Base-by-base conservation (phyloP, 2,797 vertebrate genomes). In the Potorous gilbertii region DNA sequence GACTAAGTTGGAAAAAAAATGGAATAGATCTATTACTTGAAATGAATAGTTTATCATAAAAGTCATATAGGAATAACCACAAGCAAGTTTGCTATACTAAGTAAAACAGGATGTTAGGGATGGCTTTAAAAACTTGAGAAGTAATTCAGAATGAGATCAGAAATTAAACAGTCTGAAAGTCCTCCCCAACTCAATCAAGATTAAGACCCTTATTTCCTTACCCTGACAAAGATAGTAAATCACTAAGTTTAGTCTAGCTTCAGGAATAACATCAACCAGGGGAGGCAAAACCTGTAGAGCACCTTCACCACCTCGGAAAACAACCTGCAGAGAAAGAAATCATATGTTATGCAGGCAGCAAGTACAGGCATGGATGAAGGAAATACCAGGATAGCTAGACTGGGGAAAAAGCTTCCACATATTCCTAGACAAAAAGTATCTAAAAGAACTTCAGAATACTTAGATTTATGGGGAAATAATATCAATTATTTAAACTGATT, bases 191-290 rank as follows among this genome's bases (percentile, higher is more conserved):
- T 34, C 62, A 95, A 16, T 40, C 55, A 95, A 98, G 56, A 97
- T 40, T 10, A 93, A 95, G 93, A 97, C 59, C 56, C 92, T 90
- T 46, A 94, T 96, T 50, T 94, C 55, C 98, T 97, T 97, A 99
- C 99, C 99, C 99, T 99, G 99, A 96, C 99, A 99, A 94, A 99
- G 99, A 98, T 99, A 99, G 98, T 99, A 99, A 98, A 99, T 99
- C 97, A 99, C 99, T 96, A 99, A 98, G 98, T 99, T 99, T 95
- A 99, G 99, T 98, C 99, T 99, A 40, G 99, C 99, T 98, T 99
- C 99, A 11, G 99, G 99, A 98, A 99, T 99, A 98, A 99, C 99
- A 97, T 99, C 99, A 90, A 99, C 99, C 96, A 99, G 98, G 54
- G 99, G 99, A 96, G 99, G 99, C 57, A 99, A 98, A 90, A 99